Evolutionary conservation across 2,888 invertebrate genomes (phyloP), one percentile per base, ranked within the genome.

Genomic region (Rhingia rostrata): DNA sequence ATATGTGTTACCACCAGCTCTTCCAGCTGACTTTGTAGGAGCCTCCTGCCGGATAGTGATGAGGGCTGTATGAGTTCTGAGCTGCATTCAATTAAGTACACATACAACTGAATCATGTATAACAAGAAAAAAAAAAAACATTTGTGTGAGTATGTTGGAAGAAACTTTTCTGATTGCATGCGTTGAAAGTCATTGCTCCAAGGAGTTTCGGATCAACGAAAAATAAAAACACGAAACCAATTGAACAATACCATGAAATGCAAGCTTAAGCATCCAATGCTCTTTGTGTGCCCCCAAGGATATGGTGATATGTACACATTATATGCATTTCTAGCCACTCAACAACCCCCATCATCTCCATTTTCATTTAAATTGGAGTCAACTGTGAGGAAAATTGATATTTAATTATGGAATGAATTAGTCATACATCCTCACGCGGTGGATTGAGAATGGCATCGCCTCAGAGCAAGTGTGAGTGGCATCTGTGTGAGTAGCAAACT

Each of bases 371-470:
- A 61, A 22, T 72, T 41, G 33, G 33, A 49, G 7, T 70, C 43
- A 60, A 60, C 51, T 74, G 74, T 39, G 69, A 61, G 70, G 69
- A 54, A 72, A 82, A 77, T 82, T 82, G 72, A 66, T 77, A 77
- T 77, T 77, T 82, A 77, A 77, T 66, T 63, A 77, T 61, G 70
- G 30, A 80, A 74, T 67, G 51, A 74, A 61, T 69, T 80, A 74
- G 74, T 74, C 49, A 74, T 80, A 45, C 54, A 67, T 47, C n/a
- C 43, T 35, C 35, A 35, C 67, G 14, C 41, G 10, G 5, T 30
- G 41, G 10, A 22, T 39, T 30, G 33, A 4, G 10, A 22, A 51
- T 30, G 33, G 3, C 53, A 35, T 49, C 45, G 49, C 32, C 6
- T 60, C 6, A 41, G 22, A 60, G 7, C 10, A 14, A 14, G 32